phyloP scores from a whole-genome alignment of 1,140 invertebrate species.

The Drosophila novamexicana region DNA sequence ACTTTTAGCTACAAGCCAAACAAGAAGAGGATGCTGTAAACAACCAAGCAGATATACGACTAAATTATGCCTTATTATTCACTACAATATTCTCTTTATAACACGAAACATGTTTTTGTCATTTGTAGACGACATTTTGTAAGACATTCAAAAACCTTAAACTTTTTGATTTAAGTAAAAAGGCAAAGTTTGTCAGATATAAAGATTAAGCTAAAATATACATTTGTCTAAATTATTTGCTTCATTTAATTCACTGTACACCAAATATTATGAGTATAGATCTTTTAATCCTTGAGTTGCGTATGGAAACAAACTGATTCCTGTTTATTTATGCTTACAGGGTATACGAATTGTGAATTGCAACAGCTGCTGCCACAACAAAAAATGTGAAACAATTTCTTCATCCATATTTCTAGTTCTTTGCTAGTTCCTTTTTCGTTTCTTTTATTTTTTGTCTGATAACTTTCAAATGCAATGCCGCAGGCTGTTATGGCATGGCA shows the following conservation, averaged over 20 bases:
- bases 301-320: neutral
- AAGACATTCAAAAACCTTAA: no score
- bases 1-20: slow-evolving; percentile 55
- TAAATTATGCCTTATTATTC: neutral
- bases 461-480: slow-evolving; percentile 81
- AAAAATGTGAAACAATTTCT: slow-evolving; percentile 42
- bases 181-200: no score
- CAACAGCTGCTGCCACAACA: slow-evolving; percentile 38
- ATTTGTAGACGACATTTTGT: no score
- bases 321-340: slow-evolving; percentile 1
- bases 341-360: slow-evolving; percentile 33
- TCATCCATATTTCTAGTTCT: slow-evolving; percentile 53
- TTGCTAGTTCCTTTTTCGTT: slow-evolving; percentile 23
- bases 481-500: slow-evolving; percentile 78
- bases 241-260: no score
- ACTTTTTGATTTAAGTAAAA: no score
- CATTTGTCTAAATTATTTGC: no score
- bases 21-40: slow-evolving; percentile 1
- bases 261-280: no score
- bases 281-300: no score
- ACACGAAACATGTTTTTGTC: no score
- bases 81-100: no score
- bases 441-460: slow-evolving; percentile 54
- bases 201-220: no score
- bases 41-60: neutral